Evolutionary conservation across 2,888 invertebrate species (phyloP), one percentile per base, ranked within the genome.

Genomic region (Pomacea canaliculata): DNA sequence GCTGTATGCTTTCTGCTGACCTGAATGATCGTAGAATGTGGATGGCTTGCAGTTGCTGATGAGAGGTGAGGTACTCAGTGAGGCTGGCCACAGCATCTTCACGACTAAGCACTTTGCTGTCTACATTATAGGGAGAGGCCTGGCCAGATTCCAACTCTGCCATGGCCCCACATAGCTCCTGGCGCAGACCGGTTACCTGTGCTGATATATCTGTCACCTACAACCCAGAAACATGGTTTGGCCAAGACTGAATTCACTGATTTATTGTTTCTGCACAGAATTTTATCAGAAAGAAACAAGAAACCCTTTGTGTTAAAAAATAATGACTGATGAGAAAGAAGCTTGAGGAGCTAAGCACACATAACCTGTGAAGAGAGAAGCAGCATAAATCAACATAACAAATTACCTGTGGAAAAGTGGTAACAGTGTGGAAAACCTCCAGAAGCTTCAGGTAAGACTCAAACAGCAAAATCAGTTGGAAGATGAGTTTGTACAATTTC

Each of bases 401-500:
- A 56, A 63, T 71, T 81, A 87, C 88, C 85, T 88, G 87, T 62
- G 85, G 83, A 0, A 84, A 82, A 16, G 83, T 71, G 27, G 83
- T 82, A 23, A 86, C 82, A 49, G 80, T 71, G 46, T 81, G 81
- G 72, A 88, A 87, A 56, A 85, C 82, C 27, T 87, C 87, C 75
- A 92, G 85, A 82, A 93, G 89, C 83, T 93, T 93, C 70, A 90
- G 87, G 83, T 92, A 92, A 75, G 91, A 91, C 81, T 98, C 98
- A 76, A 97, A 94, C 48, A 99, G 92, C 76, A 98, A 92, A 65
- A 98, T 92, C 76, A 98, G 92, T 90, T 99, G 98, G 91, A 98
- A 98, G 91, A 96, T 95, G 19, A 98, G 93, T 90, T 97, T 97
- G 91, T 97, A 98, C 46, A 98, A 92, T 74, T 95, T 94, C 81